phyloP scores from a whole-genome alignment of 1,140 invertebrate species.

The Drosophila parvula region DNA sequence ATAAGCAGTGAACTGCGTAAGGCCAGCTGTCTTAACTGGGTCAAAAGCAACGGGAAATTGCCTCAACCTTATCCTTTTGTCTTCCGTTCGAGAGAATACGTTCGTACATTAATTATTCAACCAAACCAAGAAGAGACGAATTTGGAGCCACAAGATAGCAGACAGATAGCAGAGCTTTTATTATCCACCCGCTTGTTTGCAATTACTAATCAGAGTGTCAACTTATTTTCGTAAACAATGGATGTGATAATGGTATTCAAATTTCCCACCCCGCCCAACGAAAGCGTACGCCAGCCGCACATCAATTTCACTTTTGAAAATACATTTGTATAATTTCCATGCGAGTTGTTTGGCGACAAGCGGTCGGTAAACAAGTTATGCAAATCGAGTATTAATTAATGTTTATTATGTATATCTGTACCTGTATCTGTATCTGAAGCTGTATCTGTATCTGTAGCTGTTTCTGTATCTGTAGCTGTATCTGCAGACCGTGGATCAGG shows the following conservation, averaged over 20 bases:
- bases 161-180: conserved; percentile 11
- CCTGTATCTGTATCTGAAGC: conserved; percentile 2
- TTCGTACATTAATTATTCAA: conserved; percentile 1
- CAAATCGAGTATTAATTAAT: conserved; percentile 37
- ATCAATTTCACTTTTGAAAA: conserved; percentile 42
- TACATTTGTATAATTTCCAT: conserved; percentile 41
- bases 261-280: conserved; percentile 8
- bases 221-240: conserved; percentile 33
- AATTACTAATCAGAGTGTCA: conserved; percentile 33
- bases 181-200: conserved; percentile 21
- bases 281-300: conserved; percentile 3
- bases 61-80: conserved; percentile 24
- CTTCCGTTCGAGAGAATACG: not conserved
- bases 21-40: conserved; percentile 26
- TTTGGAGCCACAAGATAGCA: not conserved
- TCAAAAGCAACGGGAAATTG: conserved; percentile 31
- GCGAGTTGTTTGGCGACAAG: conserved; percentile 19
- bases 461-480: conserved; percentile 8
- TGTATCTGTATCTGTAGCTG: not conserved
- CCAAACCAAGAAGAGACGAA: conserved; percentile 2
- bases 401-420: conserved; percentile 34
- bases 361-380: conserved; percentile 42
- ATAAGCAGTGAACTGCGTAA: conserved; percentile 37
- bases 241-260: conserved; percentile 7
- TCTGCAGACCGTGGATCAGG: conserved; percentile 44